Evolutionary conservation across 2,113 vertebrate species (phyloP), one percentile per base, ranked within the genome.

Genomic region (Edolisoma coerulescens): DNA sequence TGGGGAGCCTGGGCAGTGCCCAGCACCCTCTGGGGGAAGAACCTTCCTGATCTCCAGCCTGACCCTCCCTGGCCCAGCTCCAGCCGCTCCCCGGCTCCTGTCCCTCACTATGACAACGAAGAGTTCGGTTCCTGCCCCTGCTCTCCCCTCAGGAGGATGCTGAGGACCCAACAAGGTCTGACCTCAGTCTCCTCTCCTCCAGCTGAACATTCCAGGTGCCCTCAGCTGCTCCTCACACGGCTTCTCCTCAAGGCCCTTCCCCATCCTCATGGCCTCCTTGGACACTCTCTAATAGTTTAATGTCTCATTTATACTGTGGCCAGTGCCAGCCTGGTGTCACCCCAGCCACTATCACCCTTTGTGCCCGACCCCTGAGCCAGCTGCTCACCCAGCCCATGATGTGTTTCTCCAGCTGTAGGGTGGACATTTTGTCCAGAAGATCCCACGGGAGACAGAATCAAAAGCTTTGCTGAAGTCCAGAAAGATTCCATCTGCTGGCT

Each of bases 391-490:
- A 32, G 4, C 26, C 49, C 57, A 17, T 0, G 11, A 3, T 8
- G 65, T 14, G 65, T 22, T 79, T 14, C 21, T 71, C 42, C 85
- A 71, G 57, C 41, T 88, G 49, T 0, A 30, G 57, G 41, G 24
- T 26, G 75, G 75, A 56, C 42, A 32, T 32, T 56, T 18, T 42
- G 57, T 15, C 67, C 67, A 32, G 21, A 4, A 32, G 67, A 57
- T 73, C 20, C 30, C 0, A 1, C 26, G 42, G 68, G 30, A 64
- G 17, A 22, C 6, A 22, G 35, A 0, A n/a, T 4, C 19, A 6
- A 42, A 80, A 80, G 32, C 85, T 88, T 12, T 41, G 49, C 41
- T 64, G 57, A 73, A 80, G 32, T 57, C 75, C 85, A 32, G 22
- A 6, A 13, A 19, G 42, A 37, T 64, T 32, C 32, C 57, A 73